These are phyloP conservation scores for Aelia acuminata DNA, from an alignment of 2,888 invertebrate genomes.

Conservation along the genomic window DNA sequence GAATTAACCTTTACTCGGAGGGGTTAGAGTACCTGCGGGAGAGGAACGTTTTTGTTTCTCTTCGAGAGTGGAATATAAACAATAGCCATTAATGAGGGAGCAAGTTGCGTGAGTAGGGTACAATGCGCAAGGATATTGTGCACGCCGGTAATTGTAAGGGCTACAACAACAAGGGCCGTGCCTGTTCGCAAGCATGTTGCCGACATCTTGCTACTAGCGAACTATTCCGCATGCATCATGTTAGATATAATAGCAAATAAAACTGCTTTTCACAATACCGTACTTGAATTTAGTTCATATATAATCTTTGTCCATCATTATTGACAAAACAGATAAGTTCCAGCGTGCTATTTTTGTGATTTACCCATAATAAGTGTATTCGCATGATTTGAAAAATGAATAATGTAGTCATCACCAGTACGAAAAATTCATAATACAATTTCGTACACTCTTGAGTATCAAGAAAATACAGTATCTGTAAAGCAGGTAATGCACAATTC, in stretches of 20 bases:
- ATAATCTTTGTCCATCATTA: no score
- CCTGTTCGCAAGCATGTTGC: not conserved
- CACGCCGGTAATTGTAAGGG: not conserved
- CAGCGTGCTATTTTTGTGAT: no score
- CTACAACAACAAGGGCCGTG: not conserved
- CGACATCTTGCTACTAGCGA: not conserved
- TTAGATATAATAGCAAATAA: not conserved
- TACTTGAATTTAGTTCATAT: no score
- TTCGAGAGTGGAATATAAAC: constrained; percentile 12
- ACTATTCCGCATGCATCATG: not conserved
- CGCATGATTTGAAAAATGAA: no score
- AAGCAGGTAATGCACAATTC: no score
- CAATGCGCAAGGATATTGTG: constrained; percentile 9
- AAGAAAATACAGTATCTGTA: no score
- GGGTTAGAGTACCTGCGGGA: not conserved
- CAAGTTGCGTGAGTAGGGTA: not conserved
- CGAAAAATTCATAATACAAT: no score
- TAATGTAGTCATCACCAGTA: no score
- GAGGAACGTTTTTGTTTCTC: not conserved
- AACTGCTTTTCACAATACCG: no score
- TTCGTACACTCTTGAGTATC: no score
- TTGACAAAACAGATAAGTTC: no score
- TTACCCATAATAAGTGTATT: no score
- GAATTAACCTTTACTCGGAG: not conserved
- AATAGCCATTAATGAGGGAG: not conserved